Conservation (phyloP, 2,888 invertebrate genomes). For the Apamea anceps region DNA sequence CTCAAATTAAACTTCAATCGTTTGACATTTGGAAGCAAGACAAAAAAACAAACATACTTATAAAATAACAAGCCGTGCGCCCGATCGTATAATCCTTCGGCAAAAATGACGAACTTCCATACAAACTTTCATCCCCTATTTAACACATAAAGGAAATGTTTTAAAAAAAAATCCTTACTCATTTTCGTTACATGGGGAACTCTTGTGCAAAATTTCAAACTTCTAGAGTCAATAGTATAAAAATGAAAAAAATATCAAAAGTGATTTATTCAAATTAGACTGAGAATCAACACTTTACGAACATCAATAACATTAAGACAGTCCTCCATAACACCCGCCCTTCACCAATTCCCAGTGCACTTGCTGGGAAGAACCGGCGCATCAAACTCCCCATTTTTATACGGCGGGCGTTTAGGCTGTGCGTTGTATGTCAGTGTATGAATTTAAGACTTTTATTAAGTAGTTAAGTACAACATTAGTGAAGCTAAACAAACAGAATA, state of each 20-base stretch:
- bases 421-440: not conserved
- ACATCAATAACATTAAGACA: too few relatives aligned
- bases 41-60: not conserved
- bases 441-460: not conserved
- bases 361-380: too few relatives aligned
- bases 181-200: not conserved
- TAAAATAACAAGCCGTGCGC: not conserved
- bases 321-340: too few relatives aligned
- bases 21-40: not conserved
- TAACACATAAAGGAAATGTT: not conserved
- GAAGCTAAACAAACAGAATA: not conserved
- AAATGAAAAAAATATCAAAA: too few relatives aligned
- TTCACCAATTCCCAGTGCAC: too few relatives aligned
- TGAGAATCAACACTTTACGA: too few relatives aligned
- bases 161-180: not conserved
- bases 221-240: not conserved
- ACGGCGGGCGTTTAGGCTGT: too few relatives aligned
- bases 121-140: not conserved
- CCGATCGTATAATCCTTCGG: not conserved
- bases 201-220: not conserved
- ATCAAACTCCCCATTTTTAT: too few relatives aligned
- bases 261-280: too few relatives aligned
- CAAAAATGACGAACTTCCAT: not conserved
- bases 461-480: not conserved
- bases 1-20: not conserved